These are phyloP conservation scores for Drosophila asahinai DNA, from an alignment of 1,140 invertebrate genomes.

Conservation along the genomic window DNA sequence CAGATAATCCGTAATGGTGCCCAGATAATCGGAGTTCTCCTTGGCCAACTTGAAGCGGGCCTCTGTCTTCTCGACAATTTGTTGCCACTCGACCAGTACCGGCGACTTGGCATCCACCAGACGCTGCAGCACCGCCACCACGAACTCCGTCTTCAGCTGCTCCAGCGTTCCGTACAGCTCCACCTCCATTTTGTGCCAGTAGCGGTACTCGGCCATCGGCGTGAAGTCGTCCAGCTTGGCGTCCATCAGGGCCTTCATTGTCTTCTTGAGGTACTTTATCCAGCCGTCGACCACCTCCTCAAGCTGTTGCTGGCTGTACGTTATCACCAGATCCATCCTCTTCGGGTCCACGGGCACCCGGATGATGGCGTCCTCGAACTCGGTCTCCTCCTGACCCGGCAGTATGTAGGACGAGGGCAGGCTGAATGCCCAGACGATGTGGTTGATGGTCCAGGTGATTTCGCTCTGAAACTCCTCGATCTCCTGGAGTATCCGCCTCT, in stretches of 20 bases:
- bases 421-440: constrained; percentile 89
- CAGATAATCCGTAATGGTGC: constrained; percentile 92
- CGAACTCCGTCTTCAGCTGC: constrained; percentile 90
- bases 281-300: constrained; percentile 88
- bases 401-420: constrained; percentile 87
- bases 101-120: constrained; percentile 10
- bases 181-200: constrained; percentile 92
- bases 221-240: constrained; percentile 88
- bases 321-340: constrained; percentile 85
- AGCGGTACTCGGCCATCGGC: constrained; percentile 92
- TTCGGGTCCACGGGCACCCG: constrained; percentile 85
- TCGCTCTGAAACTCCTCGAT: constrained; percentile 69
- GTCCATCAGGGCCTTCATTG: constrained; percentile 86
- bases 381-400: constrained; percentile 75
- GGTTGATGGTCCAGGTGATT: constrained; percentile 87
- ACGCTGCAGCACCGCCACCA: constrained; percentile 87
- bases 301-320: constrained; percentile 86
- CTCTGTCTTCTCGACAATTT: constrained; percentile 87
- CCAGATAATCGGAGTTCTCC: constrained; percentile 94
- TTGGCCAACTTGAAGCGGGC: constrained; percentile 91
- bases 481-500: constrained; percentile 66
- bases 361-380: constrained; percentile 86
- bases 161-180: constrained; percentile 91
- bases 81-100: constrained; percentile 85
- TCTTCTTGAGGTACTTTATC: constrained; percentile 88